Evolutionary conservation across 2,797 vertebrate species (phyloP).

Genomic region (Pseudomugil gertrudae): DNA sequence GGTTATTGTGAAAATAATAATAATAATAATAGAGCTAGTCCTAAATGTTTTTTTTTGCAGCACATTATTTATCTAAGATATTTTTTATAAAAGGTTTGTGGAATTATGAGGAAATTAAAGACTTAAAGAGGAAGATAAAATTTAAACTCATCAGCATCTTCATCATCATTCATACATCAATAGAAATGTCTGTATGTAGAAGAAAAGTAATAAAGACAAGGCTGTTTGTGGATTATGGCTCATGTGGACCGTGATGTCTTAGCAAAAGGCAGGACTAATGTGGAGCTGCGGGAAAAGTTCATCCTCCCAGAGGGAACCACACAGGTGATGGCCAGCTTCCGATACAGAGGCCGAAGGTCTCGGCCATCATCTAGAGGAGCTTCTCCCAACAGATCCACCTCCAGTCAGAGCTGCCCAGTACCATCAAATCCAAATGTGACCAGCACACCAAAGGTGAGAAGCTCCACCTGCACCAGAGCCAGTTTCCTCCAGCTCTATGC

Average conservation of each 20-base stretch:
- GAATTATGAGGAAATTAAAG: slow-evolving; percentile 27
- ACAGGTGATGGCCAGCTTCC: slow-evolving; percentile 96
- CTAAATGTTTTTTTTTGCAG: neutral
- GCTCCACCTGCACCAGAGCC: neutral
- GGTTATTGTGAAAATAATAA: too few relatives aligned
- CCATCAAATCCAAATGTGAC: slow-evolving; percentile 70
- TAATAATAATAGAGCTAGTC: neutral
- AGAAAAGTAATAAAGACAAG: neutral
- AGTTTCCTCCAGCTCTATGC: neutral
- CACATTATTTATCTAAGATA: slow-evolving; percentile 1
- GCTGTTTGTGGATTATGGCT: slow-evolving; percentile 10
- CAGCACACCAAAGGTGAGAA: slow-evolving; percentile 90
- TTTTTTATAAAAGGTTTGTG: neutral
- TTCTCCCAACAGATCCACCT: slow-evolving; percentile 94
- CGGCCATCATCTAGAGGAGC: slow-evolving; percentile 93
- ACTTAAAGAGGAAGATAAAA: slow-evolving; percentile 39
- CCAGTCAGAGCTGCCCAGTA: slow-evolving; percentile 88
- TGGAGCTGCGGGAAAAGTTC: slow-evolving; percentile 98
- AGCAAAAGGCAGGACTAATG: slow-evolving; percentile 97
- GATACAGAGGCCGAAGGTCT: slow-evolving; percentile 92
- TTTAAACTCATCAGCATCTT: slow-evolving; percentile 25
- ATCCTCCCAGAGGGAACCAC: slow-evolving; percentile 95
- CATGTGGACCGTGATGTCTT: slow-evolving; percentile 33
- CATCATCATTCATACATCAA: slow-evolving; percentile 2
- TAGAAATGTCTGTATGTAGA: neutral